Percentiles rank a stretch among this genome's conserved stretches.
These are phyloP conservation scores for Zingel zingel DNA, from an alignment of 2,113 vertebrate species.

Conservation along the genomic window DNA sequence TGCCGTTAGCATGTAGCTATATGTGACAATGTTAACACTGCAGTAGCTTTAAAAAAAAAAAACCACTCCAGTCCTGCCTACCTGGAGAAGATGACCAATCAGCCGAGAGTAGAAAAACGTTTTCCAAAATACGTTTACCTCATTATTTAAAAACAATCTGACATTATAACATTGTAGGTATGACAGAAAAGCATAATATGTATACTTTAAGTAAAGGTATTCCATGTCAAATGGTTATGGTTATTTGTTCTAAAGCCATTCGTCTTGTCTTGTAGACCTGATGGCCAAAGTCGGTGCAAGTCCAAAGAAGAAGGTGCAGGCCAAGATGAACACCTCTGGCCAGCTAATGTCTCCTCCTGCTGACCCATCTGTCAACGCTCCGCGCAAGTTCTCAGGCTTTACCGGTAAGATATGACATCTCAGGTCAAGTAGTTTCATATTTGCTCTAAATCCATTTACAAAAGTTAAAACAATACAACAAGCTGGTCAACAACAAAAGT, in stretches of 20 bases:
- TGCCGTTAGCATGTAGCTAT: too few species aligned
- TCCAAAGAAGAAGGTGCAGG: constrained; percentile 94
- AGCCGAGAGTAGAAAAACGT: too few species aligned
- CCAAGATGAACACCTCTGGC: constrained; percentile 87
- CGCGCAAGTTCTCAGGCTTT: constrained; percentile 97
- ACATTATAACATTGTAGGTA: too few species aligned
- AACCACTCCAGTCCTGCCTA: too few species aligned
- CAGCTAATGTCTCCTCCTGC: constrained; percentile 83
- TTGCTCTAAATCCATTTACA: not conserved
- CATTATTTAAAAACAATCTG: too few species aligned
- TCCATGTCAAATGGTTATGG: not conserved
- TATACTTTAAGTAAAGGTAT: not conserved
- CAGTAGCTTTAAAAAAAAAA: too few species aligned
- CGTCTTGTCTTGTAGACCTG: constrained; percentile 79
- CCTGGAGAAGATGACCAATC: too few species aligned
- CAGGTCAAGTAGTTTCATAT: not conserved
- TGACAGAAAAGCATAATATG: too few species aligned
- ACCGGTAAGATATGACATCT: constrained; percentile 83
- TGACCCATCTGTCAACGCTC: constrained; percentile 82
- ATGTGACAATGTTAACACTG: too few species aligned
- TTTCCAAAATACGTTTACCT: too few species aligned
- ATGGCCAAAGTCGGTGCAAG: constrained; percentile 88
- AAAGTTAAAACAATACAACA: not conserved
- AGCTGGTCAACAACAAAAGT: not conserved
- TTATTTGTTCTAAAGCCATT: not conserved